Evolutionary conservation across 1,140 invertebrate species (phyloP).

Genomic region (Rhynchophorus ferrugineus): DNA sequence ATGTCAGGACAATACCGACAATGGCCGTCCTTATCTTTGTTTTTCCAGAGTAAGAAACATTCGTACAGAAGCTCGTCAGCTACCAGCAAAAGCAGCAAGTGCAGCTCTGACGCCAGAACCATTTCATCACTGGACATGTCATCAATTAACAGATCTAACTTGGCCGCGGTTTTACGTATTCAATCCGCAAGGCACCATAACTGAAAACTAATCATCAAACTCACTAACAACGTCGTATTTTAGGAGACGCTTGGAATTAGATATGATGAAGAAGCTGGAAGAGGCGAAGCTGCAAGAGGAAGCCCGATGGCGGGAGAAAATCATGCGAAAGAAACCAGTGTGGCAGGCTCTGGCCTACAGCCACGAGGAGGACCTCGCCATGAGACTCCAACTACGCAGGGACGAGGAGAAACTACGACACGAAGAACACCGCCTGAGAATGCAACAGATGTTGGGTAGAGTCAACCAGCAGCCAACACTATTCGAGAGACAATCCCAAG

Average conservation of each 20-base stretch:
- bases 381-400: conserved; percentile 53
- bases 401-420: conserved; percentile 58
- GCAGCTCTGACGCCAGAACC: conserved; percentile 36
- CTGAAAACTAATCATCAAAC: neutral
- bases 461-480: conserved; percentile 61
- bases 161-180: conserved; percentile 61
- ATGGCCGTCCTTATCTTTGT: too few relatives aligned
- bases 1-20: too few relatives aligned
- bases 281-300: conserved; percentile 52
- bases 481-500: conserved; percentile 63
- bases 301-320: conserved; percentile 48
- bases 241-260: conserved; percentile 55
- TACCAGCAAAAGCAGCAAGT: conserved; percentile 31
- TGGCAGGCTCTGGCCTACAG: conserved; percentile 61
- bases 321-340: conserved; percentile 56
- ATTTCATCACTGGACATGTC: conserved; percentile 42
- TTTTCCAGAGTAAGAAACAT: conserved; percentile 23
- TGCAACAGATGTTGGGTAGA: conserved; percentile 62
- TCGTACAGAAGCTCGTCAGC: conserved; percentile 27
- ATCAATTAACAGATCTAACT: conserved; percentile 54
- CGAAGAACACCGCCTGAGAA: conserved; percentile 58
- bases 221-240: conserved; percentile 7
- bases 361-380: conserved; percentile 58
- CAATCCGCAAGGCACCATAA: conserved; percentile 49
- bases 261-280: conserved; percentile 50